phyloP scores from a whole-genome alignment of 2,888 invertebrate species.

The Mellilla xanthometata region DNA sequence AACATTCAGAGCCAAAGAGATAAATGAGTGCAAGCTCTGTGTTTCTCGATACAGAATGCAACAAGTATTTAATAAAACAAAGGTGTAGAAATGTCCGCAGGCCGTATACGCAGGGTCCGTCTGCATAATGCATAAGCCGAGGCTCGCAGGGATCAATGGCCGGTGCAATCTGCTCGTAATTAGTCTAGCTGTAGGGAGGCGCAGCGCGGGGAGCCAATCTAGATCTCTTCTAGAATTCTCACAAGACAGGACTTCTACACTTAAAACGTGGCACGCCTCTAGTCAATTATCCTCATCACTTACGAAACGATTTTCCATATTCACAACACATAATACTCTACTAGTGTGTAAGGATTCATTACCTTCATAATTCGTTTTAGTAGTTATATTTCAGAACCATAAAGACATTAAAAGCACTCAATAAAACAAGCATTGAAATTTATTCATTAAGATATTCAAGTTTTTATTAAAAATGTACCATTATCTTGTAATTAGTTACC shows the following conservation, averaged over 20 bases:
- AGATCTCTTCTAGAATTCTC: conserved; percentile 47
- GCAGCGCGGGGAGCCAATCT: conserved; percentile 34
- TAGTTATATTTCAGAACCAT: no score
- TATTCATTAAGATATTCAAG: conserved; percentile 2
- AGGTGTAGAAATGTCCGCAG: conserved; percentile 29
- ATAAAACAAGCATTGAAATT: no score
- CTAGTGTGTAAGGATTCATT: no score
- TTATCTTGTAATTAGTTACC: conserved; percentile 9
- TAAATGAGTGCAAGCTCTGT: conserved; percentile 8
- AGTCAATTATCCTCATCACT: not conserved
- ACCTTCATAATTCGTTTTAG: no score
- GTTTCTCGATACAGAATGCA: conserved; percentile 5
- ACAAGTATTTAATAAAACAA: conserved; percentile 28
- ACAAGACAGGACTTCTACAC: conserved; percentile 34
- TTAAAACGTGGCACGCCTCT: not conserved
- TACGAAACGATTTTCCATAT: no score
- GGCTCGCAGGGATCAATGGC: conserved; percentile 52
- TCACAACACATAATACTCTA: no score
- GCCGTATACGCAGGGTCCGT: conserved; percentile 36
- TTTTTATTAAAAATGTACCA: conserved; percentile 1
- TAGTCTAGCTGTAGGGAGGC: conserved; percentile 46
- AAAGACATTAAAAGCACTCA: no score
- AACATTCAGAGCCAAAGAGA: not conserved
- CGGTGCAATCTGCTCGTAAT: conserved; percentile 61
- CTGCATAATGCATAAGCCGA: conserved; percentile 50